These are phyloP conservation scores for Sycophaga agraensis DNA, from an alignment of 1,140 invertebrate genomes.

Conservation along the genomic window DNA sequence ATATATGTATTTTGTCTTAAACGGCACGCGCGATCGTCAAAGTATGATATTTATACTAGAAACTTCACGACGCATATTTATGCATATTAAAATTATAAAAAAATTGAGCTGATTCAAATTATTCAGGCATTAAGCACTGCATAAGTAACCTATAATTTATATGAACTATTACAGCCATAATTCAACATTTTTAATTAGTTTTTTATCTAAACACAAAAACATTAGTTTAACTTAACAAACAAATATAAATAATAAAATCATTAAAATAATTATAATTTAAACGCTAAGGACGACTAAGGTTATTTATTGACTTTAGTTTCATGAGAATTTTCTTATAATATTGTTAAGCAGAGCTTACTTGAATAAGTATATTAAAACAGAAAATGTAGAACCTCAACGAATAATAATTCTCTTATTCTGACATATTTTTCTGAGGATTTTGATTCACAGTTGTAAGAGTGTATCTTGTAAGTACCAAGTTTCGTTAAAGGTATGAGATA, in stretches of 20 bases:
- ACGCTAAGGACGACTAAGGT: too few species aligned
- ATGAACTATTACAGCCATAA: not conserved
- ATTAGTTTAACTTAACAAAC: not conserved
- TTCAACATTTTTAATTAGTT: not conserved
- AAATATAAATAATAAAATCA: not conserved
- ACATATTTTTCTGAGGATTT: not conserved
- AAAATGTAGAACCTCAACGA: too few species aligned
- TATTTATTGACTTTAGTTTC: too few species aligned
- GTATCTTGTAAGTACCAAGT: not conserved
- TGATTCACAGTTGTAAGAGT: constrained; percentile 6
- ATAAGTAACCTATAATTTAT: not conserved
- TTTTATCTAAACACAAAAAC: constrained; percentile 18
- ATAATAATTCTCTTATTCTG: not conserved
- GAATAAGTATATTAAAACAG: too few species aligned
- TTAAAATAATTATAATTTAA: too few species aligned
- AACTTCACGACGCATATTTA: constrained; percentile 15
- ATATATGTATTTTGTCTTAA: constrained; percentile 9
- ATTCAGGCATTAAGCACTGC: not conserved
- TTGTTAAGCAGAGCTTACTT: too few species aligned
- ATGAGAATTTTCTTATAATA: too few species aligned
- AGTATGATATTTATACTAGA: constrained; percentile 23
- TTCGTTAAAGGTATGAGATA: too few species aligned
- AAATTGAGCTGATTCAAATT: constrained; percentile 23
- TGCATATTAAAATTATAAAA: constrained; percentile 10
- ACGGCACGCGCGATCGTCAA: constrained; percentile 3